Base-by-base conservation (phyloP, 2,113 vertebrate species). In the Theristicus caerulescens region DNA sequence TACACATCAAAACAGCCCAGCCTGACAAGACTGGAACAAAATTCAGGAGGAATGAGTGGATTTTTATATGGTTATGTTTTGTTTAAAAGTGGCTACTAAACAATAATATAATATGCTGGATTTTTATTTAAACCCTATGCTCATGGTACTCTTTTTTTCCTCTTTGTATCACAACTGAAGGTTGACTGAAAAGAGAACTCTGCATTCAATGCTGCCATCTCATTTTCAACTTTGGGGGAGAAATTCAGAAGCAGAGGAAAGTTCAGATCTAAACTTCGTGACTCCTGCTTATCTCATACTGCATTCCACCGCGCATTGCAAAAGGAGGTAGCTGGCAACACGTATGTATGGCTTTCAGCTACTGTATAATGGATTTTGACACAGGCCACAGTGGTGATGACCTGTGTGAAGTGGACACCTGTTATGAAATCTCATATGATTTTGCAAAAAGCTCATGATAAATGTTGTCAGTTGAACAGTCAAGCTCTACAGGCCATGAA, bases 361-460 rank as follows among this genome's bases (percentile, higher is more conserved):
- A 40, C 86, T 93, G n/a, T 54, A 52, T 96, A 95, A 95, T 97
- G 89, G 81, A 85, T 94, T 96, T 91, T 94, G 96, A 96, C 91
- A 91, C 93, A 96, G 85, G 89, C 93, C 91, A 94, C 89, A 40
- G 64, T 49, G 71, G 74, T 93, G 94, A 94, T 86, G 93, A 96
- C 94, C 95, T 96, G n/a, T 82, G 87, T 0, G 38, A 97, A 96
- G 93, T 95, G 93, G 96, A 97, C 95, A 95, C 91, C 95, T 97
- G 95, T 96, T 97, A 93, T 25, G 82, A 97, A 95, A 94, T 91
- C 95, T 97, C 86, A 77, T 95, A 94, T 97, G 96, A 97, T 96
- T 97, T 96, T 96, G 87, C 84, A 93, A 96, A 93, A 77, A 83
- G 79, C 91, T 95, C 71, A 52, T 95, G 95, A 97, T 93, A 94